Evolutionary conservation across 2,797 vertebrate species (phyloP).

Genomic region (Platalea minor): DNA sequence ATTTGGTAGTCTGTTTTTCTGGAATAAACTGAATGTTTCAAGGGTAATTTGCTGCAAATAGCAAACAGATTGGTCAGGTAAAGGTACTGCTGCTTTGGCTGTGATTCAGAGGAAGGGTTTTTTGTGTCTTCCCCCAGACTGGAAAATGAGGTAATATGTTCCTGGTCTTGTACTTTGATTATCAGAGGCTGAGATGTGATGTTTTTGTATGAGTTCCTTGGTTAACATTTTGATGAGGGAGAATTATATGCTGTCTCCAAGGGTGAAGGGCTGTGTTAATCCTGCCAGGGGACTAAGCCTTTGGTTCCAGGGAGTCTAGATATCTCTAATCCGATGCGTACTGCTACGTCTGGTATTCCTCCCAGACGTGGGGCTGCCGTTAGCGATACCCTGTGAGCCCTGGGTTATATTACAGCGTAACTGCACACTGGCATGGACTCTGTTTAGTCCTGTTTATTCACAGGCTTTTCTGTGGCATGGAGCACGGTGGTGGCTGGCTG

Average conservation of each 20-base stretch:
- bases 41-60: not conserved
- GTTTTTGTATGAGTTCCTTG: not conserved
- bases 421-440: not conserved
- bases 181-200: not conserved
- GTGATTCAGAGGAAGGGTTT: not conserved
- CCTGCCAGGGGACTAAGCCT: constrained; percentile 16
- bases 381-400: not conserved
- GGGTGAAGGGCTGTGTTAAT: not conserved
- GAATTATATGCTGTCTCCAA: not conserved
- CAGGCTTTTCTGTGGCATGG: not conserved
- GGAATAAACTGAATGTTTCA: not conserved
- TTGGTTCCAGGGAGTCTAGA: constrained; percentile 52
- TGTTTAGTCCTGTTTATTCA: not conserved
- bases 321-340: not conserved
- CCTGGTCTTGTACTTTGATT: not conserved
- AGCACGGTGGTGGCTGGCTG: not conserved
- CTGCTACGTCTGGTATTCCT: not conserved
- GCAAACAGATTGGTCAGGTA: not conserved
- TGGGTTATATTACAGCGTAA: not conserved
- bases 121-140: not conserved
- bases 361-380: accelerated
- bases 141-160: constrained; percentile 11
- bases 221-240: not conserved
- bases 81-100: constrained; percentile 4
- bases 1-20: not conserved